These are phyloP conservation scores for Indri indri DNA, from an alignment of 2,113 vertebrate species.

Conservation along the genomic window DNA sequence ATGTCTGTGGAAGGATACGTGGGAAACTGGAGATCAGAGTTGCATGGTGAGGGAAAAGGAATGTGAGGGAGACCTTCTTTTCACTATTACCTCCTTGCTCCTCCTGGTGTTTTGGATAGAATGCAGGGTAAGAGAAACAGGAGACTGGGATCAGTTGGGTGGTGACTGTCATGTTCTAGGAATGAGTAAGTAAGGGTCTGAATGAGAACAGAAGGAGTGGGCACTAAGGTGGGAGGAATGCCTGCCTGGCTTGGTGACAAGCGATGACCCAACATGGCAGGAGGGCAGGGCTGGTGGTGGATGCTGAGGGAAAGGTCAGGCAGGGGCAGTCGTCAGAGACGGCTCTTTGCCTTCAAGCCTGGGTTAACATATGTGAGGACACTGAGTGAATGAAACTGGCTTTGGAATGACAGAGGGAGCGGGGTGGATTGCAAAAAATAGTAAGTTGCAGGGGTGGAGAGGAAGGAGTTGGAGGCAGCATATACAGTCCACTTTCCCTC, in stretches of 20 bases:
- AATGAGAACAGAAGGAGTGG: neutral
- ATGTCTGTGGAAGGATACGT: neutral
- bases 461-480: neutral
- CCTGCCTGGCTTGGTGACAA: neutral
- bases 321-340: neutral
- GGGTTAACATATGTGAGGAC: neutral
- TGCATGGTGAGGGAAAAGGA: neutral
- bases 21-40: neutral
- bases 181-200: neutral
- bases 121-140: neutral
- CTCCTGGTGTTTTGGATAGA: neutral
- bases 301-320: neutral
- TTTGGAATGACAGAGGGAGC: neutral
- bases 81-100: neutral
- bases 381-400: neutral
- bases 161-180: neutral
- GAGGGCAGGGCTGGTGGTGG: neutral
- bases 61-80: neutral
- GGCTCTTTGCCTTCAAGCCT: constrained; percentile 19
- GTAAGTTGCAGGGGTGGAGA: neutral
- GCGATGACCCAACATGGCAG: neutral
- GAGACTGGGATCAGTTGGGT: neutral
- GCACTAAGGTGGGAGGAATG: neutral
- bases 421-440: neutral
- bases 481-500: neutral